Evolutionary conservation across 2,797 vertebrate species (phyloP), one percentile per base, ranked within the genome.

Genomic region (Crypturellus tataupa): DNA sequence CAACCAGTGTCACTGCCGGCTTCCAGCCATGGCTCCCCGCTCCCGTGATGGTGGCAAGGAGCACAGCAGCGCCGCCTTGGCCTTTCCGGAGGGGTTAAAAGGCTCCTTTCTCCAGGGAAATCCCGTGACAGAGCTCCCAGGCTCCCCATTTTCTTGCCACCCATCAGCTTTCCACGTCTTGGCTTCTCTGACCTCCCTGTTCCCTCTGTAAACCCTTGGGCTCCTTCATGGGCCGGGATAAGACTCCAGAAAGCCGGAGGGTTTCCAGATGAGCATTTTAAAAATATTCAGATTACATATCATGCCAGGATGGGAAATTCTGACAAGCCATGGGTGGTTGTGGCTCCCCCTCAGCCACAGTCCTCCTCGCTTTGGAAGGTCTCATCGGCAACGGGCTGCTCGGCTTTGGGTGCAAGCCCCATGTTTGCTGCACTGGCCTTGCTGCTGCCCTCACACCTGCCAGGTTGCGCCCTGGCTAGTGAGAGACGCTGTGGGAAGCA

Each of bases 1-100:
- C 9, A 21, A 10, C 21, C 47, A 21, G 0, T 0, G 0, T 53
- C 24, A 20, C 79, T 1, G 1, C 3, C 0, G 0, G 39, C 68
- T 77, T 65, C 39, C 63, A 31, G 51, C 44, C 33, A 5, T 5
- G 53, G 56, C 39, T 16, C 29, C 1, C 69, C 33, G 1, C 33
- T 63, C 75, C 59, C 12, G 23, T 12, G 39, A 27, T 23, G 6
- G 2, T 1, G 7, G 51, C 29, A 59, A 63, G 62, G 39, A 70
- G 29, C 29, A 8, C 21, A 4, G 3, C 47, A 10, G 6, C 8
- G 7, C 85, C 39, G 35, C 9, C 10, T 12, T 69, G 58, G 59
- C 17, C 4, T 27, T 86, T 55, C 44, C 1, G 9, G 12, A 2
- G 17, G 39, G 1, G 69, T 71, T 19, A 40, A 72, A 65, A 68